Evolutionary conservation across 2,797 vertebrate species (phyloP).

Genomic region (Moxostoma hubbsi): DNA sequence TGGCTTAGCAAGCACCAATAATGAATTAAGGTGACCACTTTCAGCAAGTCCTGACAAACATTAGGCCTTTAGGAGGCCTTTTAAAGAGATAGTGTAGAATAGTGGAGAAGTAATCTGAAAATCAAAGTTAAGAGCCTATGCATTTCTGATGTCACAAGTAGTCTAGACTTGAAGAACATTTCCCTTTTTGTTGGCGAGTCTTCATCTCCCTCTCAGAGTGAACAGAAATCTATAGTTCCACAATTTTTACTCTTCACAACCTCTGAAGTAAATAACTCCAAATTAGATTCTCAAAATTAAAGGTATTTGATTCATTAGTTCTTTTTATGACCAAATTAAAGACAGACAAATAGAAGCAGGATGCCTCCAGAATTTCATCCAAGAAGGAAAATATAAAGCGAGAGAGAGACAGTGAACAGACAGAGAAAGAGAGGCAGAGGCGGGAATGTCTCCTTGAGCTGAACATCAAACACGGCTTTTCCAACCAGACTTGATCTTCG

Average conservation of each 20-base stretch:
- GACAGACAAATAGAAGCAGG: neutral
- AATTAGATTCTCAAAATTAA: neutral
- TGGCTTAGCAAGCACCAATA: no score
- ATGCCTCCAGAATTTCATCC: neutral
- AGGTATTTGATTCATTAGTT: neutral
- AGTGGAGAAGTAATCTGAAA: no score
- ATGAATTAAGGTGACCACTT: no score
- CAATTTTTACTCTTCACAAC: neutral
- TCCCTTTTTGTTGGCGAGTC: neutral
- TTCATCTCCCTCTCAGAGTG: neutral
- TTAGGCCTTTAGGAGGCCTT: no score
- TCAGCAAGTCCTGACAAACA: no score
- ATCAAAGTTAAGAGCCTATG: no score
- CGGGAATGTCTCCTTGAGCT: constrained; percentile 13
- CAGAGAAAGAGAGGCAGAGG: neutral
- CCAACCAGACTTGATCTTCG: neutral
- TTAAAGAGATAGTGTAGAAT: no score
- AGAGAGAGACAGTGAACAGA: constrained; percentile 4
- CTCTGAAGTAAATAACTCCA: neutral
- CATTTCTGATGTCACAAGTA: no score
- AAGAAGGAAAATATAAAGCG: neutral
- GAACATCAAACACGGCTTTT: constrained; percentile 29
- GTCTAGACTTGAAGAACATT: no score
- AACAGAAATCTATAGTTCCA: neutral
- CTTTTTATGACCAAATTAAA: neutral